Evolutionary conservation across 1,140 invertebrate species (phyloP).

Genomic region (Elysia chlorotica): DNA sequence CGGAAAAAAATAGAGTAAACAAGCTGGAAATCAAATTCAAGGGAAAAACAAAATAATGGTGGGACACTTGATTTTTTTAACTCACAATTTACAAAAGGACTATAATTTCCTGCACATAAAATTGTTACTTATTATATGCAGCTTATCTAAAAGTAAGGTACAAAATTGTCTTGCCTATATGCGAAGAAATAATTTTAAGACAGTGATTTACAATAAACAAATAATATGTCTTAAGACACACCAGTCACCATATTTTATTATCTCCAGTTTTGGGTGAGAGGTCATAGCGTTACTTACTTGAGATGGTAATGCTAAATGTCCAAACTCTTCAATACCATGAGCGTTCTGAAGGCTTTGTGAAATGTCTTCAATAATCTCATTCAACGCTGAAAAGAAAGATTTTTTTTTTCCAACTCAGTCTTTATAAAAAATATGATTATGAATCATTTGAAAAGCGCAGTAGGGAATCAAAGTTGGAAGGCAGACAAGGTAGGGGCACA

Average conservation of each 20-base stretch:
- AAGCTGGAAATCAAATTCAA: neutral
- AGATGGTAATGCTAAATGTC: constrained; percentile 44
- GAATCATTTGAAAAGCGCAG: neutral
- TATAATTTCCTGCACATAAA: neutral
- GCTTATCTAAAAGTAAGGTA: neutral
- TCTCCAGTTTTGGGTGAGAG: too few relatives aligned
- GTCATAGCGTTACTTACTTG: too few relatives aligned
- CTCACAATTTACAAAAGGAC: neutral
- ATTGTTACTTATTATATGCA: neutral
- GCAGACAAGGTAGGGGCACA: too few relatives aligned
- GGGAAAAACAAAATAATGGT: neutral
- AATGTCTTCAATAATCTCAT: constrained; percentile 62
- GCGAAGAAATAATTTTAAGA: neutral
- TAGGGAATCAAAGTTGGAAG: neutral
- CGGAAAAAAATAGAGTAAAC: neutral
- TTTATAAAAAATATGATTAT: neutral
- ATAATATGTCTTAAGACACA: neutral
- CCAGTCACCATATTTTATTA: neutral
- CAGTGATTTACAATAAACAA: neutral
- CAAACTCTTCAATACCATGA: constrained; percentile 47
- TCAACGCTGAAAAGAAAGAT: constrained; percentile 49
- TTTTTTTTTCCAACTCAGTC: neutral
- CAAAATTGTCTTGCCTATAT: neutral
- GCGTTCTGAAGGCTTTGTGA: constrained; percentile 43
- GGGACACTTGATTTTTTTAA: neutral